Percentiles rank a stretch among this genome's conserved stretches.
Evolutionary conservation across 2,113 vertebrate genomes (phyloP).

Genomic region (Phalacrocorax aristotelis): DNA sequence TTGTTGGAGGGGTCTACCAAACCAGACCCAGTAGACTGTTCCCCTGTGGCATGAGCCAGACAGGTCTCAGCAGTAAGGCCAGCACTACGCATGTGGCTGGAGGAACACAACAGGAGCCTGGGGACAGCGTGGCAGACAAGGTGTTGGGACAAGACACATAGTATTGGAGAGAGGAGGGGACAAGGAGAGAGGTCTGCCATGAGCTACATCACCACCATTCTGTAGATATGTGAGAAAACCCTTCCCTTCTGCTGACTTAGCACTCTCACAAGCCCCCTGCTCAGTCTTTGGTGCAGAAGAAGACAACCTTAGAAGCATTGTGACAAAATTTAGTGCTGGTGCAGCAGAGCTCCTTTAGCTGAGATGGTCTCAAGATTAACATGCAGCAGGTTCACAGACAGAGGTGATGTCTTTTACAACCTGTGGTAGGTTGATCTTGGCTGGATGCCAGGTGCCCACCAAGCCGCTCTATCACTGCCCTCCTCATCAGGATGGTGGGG

Average conservation of each 20-base stretch:
- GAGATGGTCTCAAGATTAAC: background rate
- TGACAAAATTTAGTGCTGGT: background rate
- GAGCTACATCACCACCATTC: background rate
- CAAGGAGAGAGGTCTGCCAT: background rate
- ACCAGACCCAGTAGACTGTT: background rate
- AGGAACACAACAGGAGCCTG: background rate
- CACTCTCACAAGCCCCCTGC: background rate
- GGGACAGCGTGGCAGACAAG: background rate
- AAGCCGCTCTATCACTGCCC: too few relatives aligned
- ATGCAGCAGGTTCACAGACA: fast-evolving
- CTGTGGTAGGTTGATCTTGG: too few relatives aligned
- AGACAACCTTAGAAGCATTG: background rate
- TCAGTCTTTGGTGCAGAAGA: background rate
- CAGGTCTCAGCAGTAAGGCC: background rate
- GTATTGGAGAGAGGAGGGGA: background rate
- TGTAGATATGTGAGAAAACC: background rate
- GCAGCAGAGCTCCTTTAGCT: background rate
- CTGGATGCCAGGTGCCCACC: too few relatives aligned
- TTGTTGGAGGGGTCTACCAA: background rate
- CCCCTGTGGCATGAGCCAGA: background rate
- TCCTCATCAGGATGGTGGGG: too few relatives aligned
- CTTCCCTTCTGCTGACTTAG: background rate
- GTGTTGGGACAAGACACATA: background rate
- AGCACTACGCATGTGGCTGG: background rate
- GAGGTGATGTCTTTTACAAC: background rate